phyloP scores from a whole-genome alignment of 2,888 invertebrate species.

The Dexiosoma caninum region DNA sequence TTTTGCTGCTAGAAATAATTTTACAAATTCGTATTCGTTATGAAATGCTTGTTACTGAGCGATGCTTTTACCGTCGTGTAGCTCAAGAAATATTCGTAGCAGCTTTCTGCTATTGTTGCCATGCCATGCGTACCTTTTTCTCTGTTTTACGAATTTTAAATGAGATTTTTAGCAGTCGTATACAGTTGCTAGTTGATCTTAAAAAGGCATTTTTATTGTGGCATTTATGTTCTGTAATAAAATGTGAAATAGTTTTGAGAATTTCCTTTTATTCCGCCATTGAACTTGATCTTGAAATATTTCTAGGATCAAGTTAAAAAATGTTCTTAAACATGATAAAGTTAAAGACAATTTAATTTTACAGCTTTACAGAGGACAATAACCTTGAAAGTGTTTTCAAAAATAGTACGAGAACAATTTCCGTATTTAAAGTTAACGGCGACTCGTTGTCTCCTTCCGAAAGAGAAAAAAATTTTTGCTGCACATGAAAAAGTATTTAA shows the following conservation, averaged over 20 bases:
- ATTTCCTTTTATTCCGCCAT: not conserved
- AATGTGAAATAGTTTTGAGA: not conserved
- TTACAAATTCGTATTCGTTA: no score
- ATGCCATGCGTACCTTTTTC: no score
- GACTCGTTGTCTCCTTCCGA: no score
- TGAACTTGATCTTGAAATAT: slow-evolving; percentile 16
- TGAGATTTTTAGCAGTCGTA: no score
- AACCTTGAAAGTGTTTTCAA: not conserved
- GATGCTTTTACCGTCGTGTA: not conserved
- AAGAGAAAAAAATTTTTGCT: no score
- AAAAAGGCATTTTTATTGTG: no score
- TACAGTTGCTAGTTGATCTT: no score
- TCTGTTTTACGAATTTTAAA: no score
- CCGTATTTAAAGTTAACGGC: not conserved
- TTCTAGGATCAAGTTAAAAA: not conserved
- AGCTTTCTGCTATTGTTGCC: no score
- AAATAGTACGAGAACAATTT: not conserved
- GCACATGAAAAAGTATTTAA: no score
- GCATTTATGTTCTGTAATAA: not conserved
- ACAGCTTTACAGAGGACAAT: not conserved
- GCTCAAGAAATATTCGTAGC: not conserved
- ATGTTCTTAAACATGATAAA: not conserved
- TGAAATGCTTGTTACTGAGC: no score
- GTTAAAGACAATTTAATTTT: not conserved
- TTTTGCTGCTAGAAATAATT: no score